Conservation (phyloP, 2,113 vertebrate genomes). For the Xyrauchen texanus region DNA sequence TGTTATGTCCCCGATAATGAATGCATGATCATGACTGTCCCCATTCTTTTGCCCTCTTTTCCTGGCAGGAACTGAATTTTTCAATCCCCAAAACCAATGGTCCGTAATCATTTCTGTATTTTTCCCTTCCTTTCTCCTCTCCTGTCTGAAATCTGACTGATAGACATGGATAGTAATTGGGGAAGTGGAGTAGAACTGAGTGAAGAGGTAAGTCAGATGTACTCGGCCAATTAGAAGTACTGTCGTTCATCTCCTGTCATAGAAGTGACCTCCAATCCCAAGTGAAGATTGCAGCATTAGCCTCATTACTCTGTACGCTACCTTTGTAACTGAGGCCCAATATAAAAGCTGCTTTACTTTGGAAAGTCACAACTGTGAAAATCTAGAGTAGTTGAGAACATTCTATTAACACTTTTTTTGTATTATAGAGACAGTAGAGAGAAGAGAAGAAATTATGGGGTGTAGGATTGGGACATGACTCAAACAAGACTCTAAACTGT, state of each 20-base stretch:
- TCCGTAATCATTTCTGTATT: not conserved
- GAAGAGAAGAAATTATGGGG: too few relatives aligned
- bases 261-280: slow-evolving; percentile 1
- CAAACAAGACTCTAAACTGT: too few relatives aligned
- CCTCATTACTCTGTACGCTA: too few relatives aligned
- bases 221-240: slow-evolving; percentile 32
- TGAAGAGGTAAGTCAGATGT: not conserved
- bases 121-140: slow-evolving; percentile 21
- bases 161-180: slow-evolving; percentile 35
- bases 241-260: slow-evolving; percentile 3
- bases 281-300: too few relatives aligned
- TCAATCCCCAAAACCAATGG: not conserved
- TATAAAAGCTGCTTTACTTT: too few relatives aligned
- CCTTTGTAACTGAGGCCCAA: too few relatives aligned
- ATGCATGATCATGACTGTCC: slow-evolving; percentile 27
- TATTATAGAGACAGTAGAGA: too few relatives aligned
- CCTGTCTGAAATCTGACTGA: slow-evolving; percentile 14
- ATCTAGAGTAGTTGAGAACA: too few relatives aligned
- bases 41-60: not conserved
- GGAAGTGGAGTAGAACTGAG: slow-evolving; percentile 5
- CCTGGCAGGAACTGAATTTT: slow-evolving; percentile 20
- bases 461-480: too few relatives aligned
- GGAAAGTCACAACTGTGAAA: too few relatives aligned
- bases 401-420: too few relatives aligned
- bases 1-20: slow-evolving; percentile 5